Evolutionary conservation across 2,113 vertebrate genomes (phyloP), one percentile per base, ranked within the genome.

Genomic region (Daboia siamensis): DNA sequence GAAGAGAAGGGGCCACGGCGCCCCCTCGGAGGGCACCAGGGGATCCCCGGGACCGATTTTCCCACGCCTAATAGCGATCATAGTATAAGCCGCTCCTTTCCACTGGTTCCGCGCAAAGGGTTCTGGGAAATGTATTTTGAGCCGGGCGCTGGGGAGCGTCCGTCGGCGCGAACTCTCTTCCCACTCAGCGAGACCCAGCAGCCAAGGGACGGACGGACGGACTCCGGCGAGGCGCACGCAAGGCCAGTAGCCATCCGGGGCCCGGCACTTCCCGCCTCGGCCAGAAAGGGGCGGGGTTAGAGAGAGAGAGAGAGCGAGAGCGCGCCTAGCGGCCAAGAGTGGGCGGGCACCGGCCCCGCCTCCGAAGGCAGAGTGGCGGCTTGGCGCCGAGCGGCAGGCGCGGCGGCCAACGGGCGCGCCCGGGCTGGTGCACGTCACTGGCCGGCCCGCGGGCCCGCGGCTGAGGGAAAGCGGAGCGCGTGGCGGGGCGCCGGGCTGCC

Each of bases 401-500:
- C n/a, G 44, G 20, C 0, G 0, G 9, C 8, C 48, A 55, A 85
- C 26, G 90, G 46, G n/a, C 13, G 46, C 11, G 2, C 21, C 26
- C 26, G 86, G n/a, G 12, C 52, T 0, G 29, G 15, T 0, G 1
- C 3, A 12, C 23, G 44, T 48, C 44, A 33, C 6, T 11, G 44
- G 29, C 39, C 26, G 74, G 59, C 1, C 7, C 52, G 92, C 55
- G 51, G 90, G 29, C 39, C 48, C 11, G 44, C 55, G 17, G 44
- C 11, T 44, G 90, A 33, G 92, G 80, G 59, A 51, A 44, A 26
- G 91, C 91, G 89, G 52, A 13, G 17, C 0, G 90, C 51, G 90
- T 64, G 84, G 80, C 88, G 11, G 87, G 56, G 59, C 26, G 86
- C 94, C 95, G 89, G 20, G 88, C 93, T 95, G 90, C 93, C 9